phyloP scores from a whole-genome alignment of 2,797 vertebrate genomes.

The Poeciliopsis turneri region DNA sequence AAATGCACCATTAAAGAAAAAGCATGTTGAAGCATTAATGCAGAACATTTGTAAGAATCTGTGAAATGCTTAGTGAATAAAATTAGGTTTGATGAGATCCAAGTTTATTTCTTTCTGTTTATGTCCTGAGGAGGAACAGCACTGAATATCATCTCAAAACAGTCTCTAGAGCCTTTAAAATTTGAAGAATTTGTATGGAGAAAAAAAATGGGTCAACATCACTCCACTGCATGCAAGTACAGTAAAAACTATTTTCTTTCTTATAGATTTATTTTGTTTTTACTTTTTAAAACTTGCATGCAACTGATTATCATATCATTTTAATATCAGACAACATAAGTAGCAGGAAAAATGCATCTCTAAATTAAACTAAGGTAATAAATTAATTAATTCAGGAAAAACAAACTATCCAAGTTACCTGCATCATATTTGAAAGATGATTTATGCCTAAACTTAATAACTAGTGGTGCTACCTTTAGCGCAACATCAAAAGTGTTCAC shows the following conservation, averaged over 20 bases:
- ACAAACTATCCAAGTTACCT: background rate
- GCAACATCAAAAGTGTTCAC: background rate
- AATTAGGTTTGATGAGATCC: background rate
- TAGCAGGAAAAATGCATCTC: no score
- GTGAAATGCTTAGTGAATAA: background rate
- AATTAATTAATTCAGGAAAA: background rate
- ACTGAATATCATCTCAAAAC: background rate
- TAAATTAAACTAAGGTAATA: background rate
- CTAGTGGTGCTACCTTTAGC: background rate
- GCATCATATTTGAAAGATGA: background rate
- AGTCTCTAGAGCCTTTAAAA: background rate
- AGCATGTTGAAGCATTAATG: background rate
- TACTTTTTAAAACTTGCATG: background rate
- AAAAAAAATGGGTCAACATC: background rate
- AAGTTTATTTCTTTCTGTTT: background rate
- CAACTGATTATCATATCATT: background rate
- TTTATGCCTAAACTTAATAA: background rate
- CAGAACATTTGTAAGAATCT: background rate
- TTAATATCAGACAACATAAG: background rate
- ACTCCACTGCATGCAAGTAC: background rate
- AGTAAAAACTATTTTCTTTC: background rate
- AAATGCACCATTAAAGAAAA: background rate
- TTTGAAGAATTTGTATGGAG: background rate
- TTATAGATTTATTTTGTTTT: background rate
- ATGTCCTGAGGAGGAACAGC: background rate